These are phyloP conservation scores for Callopanchax toddi DNA, from an alignment of 2,113 vertebrate species.

Conservation along the genomic window DNA sequence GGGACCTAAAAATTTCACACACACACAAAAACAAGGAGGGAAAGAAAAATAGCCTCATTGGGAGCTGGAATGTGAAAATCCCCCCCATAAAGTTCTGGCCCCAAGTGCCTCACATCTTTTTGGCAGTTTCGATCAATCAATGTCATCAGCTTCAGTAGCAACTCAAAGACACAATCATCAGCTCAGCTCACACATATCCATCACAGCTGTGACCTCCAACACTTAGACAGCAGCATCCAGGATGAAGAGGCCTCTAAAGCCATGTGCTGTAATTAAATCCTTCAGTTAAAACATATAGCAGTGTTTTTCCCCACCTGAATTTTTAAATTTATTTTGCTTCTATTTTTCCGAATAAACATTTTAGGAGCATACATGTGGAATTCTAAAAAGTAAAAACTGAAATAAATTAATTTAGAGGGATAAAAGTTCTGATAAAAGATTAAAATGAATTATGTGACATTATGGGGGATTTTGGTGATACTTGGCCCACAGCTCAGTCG, in stretches of 20 bases:
- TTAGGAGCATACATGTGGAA: too few relatives aligned
- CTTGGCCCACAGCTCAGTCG: neutral
- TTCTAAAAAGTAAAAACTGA: too few relatives aligned
- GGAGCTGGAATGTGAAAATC: neutral
- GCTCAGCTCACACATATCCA: neutral
- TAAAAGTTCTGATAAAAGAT: too few relatives aligned
- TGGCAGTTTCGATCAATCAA: neutral
- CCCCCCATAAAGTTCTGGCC: neutral
- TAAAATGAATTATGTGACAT: too few relatives aligned
- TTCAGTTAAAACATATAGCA: too few relatives aligned
- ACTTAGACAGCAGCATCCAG: neutral
- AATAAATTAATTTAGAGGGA: too few relatives aligned
- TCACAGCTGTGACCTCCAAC: neutral
- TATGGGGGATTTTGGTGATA: neutral
- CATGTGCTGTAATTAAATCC: too few relatives aligned
- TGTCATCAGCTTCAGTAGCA: neutral
- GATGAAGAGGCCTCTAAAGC: too few relatives aligned
- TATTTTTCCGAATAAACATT: too few relatives aligned
- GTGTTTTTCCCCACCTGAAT: too few relatives aligned
- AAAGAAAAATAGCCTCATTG: neutral
- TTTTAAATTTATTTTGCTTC: too few relatives aligned
- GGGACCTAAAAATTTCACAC: too few relatives aligned
- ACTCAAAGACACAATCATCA: slow-evolving; percentile 1
- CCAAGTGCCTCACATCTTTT: slow-evolving; percentile 9
- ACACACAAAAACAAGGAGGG: neutral